Evolutionary conservation across 2,113 vertebrate genomes (phyloP).

Genomic region (Nothoprocta pentlandii): DNA sequence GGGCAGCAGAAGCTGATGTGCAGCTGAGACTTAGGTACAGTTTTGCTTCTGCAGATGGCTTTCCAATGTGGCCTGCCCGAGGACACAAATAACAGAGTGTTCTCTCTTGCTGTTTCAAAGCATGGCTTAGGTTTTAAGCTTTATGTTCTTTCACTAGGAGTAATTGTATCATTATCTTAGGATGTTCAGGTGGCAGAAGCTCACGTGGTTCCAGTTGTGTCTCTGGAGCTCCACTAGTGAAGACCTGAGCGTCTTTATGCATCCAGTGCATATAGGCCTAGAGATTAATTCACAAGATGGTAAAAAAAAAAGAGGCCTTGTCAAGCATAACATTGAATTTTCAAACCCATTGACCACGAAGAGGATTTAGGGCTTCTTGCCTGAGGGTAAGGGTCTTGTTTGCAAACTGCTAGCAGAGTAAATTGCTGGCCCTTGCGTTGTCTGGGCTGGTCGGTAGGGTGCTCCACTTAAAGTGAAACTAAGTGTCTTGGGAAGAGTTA

Average conservation of each 20-base stretch:
- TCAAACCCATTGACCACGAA: neutral
- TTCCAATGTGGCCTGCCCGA: neutral
- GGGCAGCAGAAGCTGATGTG: neutral
- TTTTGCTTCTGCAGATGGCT: neutral
- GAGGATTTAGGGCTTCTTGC: neutral
- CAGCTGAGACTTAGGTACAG: neutral
- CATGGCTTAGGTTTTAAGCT: neutral
- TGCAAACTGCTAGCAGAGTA: neutral
- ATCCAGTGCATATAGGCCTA: neutral
- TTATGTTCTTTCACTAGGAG: neutral
- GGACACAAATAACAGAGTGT: neutral
- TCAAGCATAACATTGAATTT: neutral
- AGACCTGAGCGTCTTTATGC: neutral
- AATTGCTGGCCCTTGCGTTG: rapidly evolving
- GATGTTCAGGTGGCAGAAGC: neutral
- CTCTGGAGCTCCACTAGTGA: rapidly evolving
- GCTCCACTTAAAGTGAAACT: neutral
- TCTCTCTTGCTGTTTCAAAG: neutral
- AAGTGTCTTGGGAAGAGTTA: neutral
- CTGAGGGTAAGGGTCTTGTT: neutral
- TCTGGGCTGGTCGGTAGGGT: neutral
- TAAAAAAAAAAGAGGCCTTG: neutral
- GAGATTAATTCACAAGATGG: neutral
- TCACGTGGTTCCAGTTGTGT: neutral
- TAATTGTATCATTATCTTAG: neutral